These are phyloP conservation scores for Triplophysa bombifrons DNA, from an alignment of 2,797 vertebrate genomes.

Conservation along the genomic window DNA sequence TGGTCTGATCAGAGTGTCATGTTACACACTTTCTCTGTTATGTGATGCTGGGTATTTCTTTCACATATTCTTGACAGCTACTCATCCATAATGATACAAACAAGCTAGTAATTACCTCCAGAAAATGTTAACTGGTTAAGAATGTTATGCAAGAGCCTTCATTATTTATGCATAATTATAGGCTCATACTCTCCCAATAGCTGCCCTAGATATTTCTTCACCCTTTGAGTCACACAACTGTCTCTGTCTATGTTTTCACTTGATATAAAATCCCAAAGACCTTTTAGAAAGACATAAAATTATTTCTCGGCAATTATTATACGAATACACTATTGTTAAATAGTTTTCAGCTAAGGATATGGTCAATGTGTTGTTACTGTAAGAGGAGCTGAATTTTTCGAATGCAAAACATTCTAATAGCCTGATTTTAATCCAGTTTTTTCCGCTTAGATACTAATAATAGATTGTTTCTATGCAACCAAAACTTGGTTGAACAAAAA, in stretches of 20 bases:
- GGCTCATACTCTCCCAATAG: background rate
- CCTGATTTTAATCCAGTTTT: too few relatives aligned
- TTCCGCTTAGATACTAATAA: too few relatives aligned
- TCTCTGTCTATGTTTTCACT: background rate
- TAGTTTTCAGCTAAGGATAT: too few relatives aligned
- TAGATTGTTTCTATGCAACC: background rate
- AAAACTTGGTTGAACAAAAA: background rate
- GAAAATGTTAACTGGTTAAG: background rate
- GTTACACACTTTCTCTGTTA: background rate
- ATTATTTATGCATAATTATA: constrained; percentile 3
- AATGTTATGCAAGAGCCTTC: background rate
- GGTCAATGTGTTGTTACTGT: too few relatives aligned
- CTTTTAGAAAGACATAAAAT: too few relatives aligned
- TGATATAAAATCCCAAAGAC: background rate
- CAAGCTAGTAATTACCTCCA: background rate
- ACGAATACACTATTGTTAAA: too few relatives aligned
- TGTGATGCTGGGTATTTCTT: background rate
- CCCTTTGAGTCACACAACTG: background rate
- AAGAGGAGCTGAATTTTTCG: too few relatives aligned
- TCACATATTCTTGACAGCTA: background rate
- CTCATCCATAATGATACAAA: background rate
- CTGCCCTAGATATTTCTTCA: background rate
- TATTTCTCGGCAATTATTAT: too few relatives aligned
- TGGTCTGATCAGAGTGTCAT: background rate
- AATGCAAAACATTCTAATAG: background rate